Evolutionary conservation across 2,113 vertebrate species (phyloP), one percentile per base, ranked within the genome.

Genomic region (Apus apus): DNA sequence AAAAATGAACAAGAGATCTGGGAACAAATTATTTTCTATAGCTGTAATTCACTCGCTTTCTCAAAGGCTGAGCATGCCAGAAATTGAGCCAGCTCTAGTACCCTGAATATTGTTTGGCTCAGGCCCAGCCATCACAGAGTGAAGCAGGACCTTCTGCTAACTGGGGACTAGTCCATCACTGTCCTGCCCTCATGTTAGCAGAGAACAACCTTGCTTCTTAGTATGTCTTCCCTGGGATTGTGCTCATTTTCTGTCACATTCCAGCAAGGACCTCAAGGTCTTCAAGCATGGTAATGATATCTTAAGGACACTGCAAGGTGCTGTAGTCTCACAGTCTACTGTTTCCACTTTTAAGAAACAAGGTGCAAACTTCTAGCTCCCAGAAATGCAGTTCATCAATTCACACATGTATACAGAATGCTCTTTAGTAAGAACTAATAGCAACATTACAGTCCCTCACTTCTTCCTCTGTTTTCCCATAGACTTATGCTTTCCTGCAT

Each of bases 1-100:
- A 13, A 91, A 95, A 91, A 65, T 4, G 23, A 82, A 61, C 48
- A 75, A 89, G 83, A 78, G 34, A 67, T 90, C 62, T 74, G 32
- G 45, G 68, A 84, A 77, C 32, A 11, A 51, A 62, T 46, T 90
- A 19, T 88, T 93, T 92, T 80, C 82, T 73, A 43, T 60, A 74
- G 29, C 9, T 86, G 56, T 29, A 71, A 67, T 86, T 70, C 46
- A 32, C 23, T 74, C 34, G 16, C 72, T 88, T 82, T 40, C 65
- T 92, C 60, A 64, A 56, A 93, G 56, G 79, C 64, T 71, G 61
- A 97, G 46, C 4, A 1, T n/a, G 43, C 25, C 56, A 67, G 57
- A 92, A 48, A 60, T 18, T 3, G 10, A 82, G 85, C 23, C 50
- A 68, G 34, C 23, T 53, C 84, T 75, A 7, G 1, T 15, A 80